Evolutionary conservation across 2,888 invertebrate species (phyloP), one percentile per base, ranked within the genome.

Genomic region (Tenthredo scrophulariae): DNA sequence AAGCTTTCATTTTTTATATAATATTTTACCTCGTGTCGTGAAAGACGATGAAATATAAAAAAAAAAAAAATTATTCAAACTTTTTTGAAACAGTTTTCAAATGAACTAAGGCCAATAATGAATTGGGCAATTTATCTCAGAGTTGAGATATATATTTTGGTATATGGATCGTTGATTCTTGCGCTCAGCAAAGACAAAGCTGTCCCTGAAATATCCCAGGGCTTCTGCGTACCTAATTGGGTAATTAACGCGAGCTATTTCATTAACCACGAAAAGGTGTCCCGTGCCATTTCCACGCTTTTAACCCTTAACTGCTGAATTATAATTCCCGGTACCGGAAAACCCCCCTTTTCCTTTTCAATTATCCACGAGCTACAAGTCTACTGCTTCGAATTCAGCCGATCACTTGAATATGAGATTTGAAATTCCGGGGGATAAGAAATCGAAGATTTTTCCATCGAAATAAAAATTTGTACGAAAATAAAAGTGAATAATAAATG

Each of bases 211-310:
- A 83, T 70, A 83, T 83, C 29, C 65, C 67, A 37, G 67, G 70
- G 65, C 67, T 83, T 77, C 83, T 37, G n/a, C 67, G 83, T 83
- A 83, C 9, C 83, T 83, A 83, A 83, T 83, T 83, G 83, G 83
- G 70, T 83, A 83, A 83, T 83, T 83, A 83, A 83, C 83, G 83
- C 83, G 65, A 83, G 83, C 83, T 83, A 67, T 83, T 83, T 83
- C 83, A 83, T 83, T 83, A 83, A 83, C 83, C 83, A 83, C 83
- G 83, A 83, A 83, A 83, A 83, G 83, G 67, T 83, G 83, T 83
- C 67, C 67, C 83, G 83, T 46, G 46, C 83, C 43, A 67, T 83
- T 83, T 83, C 83, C 83, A 83, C 83, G 67, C 67, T 70, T 83
- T 83, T 83, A 83, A 83, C 83, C 83, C 83, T 67, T 83, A 83